Evolutionary conservation across 2,113 vertebrate species (phyloP).

Genomic region (Halichoeres trimaculatus): DNA sequence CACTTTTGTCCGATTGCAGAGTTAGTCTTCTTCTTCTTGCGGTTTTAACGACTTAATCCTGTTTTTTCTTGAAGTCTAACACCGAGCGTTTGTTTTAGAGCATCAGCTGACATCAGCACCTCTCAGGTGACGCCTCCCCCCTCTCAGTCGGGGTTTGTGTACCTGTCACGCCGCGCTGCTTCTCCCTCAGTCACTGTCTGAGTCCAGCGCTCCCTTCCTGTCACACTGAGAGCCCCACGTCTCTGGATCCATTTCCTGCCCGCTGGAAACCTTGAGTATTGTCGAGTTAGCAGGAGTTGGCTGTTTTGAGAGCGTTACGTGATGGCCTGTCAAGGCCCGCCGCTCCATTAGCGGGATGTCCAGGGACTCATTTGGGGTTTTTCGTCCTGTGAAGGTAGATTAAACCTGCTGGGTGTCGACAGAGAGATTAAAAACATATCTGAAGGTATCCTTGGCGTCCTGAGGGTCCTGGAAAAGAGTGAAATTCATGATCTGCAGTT

Average conservation of each 20-base stretch:
- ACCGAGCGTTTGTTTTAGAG: too few species aligned
- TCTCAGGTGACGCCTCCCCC: too few species aligned
- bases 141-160: conserved; percentile 48
- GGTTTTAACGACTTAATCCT: too few species aligned
- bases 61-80: too few species aligned
- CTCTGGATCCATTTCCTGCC: conserved; percentile 54
- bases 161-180: not conserved
- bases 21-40: too few species aligned
- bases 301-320: conserved; percentile 11
- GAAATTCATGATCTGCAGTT: too few species aligned
- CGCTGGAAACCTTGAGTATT: conserved; percentile 54
- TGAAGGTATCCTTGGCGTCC: not conserved
- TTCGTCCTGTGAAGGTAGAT: conserved; percentile 11
- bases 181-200: too few species aligned
- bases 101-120: too few species aligned
- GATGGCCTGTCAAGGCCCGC: conserved; percentile 43
- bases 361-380: conserved; percentile 31
- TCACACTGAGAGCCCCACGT: conserved; percentile 24
- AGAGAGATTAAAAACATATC: not conserved
- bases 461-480: not conserved
- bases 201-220: too few species aligned
- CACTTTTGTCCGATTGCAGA: too few species aligned
- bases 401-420: conserved; percentile 12
- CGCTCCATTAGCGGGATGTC: conserved; percentile 33
- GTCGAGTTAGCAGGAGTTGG: conserved; percentile 55